These are phyloP conservation scores for Drosophila cardini DNA, from an alignment of 1,140 invertebrate species.

Conservation along the genomic window DNA sequence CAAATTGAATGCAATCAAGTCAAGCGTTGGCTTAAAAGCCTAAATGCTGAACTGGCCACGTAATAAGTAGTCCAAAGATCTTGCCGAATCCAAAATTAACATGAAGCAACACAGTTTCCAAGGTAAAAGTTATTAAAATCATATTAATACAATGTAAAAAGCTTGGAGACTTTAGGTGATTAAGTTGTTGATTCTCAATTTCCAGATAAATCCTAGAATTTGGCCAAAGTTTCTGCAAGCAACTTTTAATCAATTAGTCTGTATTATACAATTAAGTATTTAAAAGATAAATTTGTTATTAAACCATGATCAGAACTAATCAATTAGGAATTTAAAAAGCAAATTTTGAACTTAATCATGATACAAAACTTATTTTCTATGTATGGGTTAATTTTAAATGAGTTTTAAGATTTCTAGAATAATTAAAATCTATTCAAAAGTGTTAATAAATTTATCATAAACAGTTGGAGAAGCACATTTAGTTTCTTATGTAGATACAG, in stretches of 20 bases:
- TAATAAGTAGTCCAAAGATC: conserved; percentile 36
- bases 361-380: too few species aligned
- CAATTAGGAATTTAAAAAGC: too few species aligned
- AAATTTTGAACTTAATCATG: too few species aligned
- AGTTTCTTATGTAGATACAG: too few species aligned
- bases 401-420: too few species aligned
- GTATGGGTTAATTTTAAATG: too few species aligned
- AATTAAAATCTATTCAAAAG: too few species aligned
- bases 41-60: conserved; percentile 31
- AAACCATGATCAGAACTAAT: too few species aligned
- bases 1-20: conserved; percentile 46
- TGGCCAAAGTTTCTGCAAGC: neutral
- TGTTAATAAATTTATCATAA: too few species aligned
- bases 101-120: conserved; percentile 44
- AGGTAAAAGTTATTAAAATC: conserved; percentile 70
- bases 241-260: neutral
- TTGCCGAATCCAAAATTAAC: conserved; percentile 24
- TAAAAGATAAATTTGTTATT: too few species aligned
- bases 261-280: too few species aligned
- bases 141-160: conserved; percentile 57
- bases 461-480: too few species aligned
- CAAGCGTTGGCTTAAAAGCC: conserved; percentile 36
- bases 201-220: neutral
- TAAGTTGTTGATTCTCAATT: neutral
- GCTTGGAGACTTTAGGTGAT: neutral